These are phyloP conservation scores for Sycophaga agraensis DNA, from an alignment of 1,140 invertebrate genomes.

Conservation along the genomic window DNA sequence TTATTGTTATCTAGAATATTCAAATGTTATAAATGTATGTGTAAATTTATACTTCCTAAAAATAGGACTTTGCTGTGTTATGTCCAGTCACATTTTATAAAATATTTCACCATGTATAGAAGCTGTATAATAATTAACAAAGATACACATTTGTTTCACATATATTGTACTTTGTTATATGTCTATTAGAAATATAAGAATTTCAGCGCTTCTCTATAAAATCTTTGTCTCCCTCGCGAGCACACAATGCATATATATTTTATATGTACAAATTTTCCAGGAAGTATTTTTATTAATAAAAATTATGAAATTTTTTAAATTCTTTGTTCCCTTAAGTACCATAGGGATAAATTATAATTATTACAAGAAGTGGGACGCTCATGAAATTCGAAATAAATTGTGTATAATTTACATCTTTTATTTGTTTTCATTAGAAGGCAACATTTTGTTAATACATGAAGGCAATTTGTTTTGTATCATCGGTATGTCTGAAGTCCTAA, in stretches of 20 bases:
- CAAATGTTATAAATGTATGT: constrained; percentile 51
- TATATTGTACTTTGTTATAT: constrained; percentile 32
- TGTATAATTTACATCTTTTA: constrained; percentile 32
- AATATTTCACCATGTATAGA: constrained; percentile 48
- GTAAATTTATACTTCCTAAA: constrained; percentile 57
- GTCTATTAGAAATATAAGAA: constrained; percentile 34
- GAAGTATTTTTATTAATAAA: too few relatives aligned
- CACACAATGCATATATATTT: too few relatives aligned
- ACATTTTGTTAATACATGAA: constrained; percentile 56
- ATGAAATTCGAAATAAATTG: constrained; percentile 34
- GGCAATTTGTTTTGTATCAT: constrained; percentile 59
- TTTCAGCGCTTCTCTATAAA: background rate
- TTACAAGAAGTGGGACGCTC: constrained; percentile 36
- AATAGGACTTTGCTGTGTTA: constrained; percentile 51
- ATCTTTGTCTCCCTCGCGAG: constrained; percentile 27
- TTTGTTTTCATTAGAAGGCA: constrained; percentile 55
- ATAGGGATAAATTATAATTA: constrained; percentile 43
- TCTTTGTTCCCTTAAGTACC: constrained; percentile 47
- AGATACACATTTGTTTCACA: constrained; percentile 24
- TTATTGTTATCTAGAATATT: constrained; percentile 55
- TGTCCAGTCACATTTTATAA: constrained; percentile 53
- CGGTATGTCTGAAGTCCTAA: constrained; percentile 51
- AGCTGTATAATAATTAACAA: constrained; percentile 40
- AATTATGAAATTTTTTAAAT: background rate
- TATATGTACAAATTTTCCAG: too few relatives aligned